Conservation (phyloP, 2,113 vertebrate genomes). For the Merops nubicus region DNA sequence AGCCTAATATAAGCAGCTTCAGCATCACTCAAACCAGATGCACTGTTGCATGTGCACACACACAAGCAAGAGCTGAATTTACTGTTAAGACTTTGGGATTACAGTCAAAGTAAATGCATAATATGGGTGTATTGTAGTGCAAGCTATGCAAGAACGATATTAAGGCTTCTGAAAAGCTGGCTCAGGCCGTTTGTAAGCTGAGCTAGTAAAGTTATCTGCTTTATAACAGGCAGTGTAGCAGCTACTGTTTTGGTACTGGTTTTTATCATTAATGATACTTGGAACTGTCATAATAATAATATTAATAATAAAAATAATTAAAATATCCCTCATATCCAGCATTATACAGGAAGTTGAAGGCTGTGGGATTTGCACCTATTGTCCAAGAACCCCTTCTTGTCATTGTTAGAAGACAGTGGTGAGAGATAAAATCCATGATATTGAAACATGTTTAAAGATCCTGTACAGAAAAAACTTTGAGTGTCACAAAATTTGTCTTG, state of each 20-base stretch:
- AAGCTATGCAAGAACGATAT: slow-evolving; percentile 62
- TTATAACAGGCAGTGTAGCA: slow-evolving; percentile 54
- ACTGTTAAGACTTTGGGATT: slow-evolving; percentile 21
- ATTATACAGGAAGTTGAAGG: neutral
- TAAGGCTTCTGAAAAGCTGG: slow-evolving; percentile 60
- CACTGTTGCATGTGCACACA: neutral
- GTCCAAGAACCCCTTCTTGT: neutral
- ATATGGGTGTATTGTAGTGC: slow-evolving; percentile 24
- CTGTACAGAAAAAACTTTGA: neutral
- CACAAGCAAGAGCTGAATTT: neutral
- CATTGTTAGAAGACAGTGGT: neutral
- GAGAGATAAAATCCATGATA: neutral
- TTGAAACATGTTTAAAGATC: neutral
- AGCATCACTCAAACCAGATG: neutral
- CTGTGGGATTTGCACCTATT: neutral
- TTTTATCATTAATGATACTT: neutral
- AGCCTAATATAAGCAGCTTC: neutral
- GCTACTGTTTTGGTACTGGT: slow-evolving; percentile 6
- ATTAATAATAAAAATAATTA: too few species aligned
- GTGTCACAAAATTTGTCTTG: neutral
- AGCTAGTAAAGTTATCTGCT: slow-evolving; percentile 55
- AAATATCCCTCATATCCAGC: neutral
- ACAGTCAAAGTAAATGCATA: slow-evolving; percentile 60
- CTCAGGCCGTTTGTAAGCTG: slow-evolving; percentile 59
- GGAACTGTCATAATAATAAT: neutral